Conservation (phyloP, 1,140 invertebrate genomes). For the Rhyzopertha dominica region DNA sequence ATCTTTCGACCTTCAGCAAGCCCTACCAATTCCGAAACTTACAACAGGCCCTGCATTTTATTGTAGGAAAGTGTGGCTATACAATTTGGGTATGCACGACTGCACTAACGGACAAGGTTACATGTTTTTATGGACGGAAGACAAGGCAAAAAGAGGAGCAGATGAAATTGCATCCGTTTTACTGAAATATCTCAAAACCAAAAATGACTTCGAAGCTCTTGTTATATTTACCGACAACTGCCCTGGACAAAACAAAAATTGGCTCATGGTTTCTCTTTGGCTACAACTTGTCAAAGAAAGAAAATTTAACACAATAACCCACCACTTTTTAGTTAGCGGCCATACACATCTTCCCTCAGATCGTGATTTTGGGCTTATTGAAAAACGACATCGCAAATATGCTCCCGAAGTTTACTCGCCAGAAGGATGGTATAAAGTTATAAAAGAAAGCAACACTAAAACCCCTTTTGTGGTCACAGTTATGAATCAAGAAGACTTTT, state of each 20-base stretch:
- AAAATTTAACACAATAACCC: too few relatives aligned
- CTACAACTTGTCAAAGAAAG: too few relatives aligned
- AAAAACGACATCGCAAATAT: too few relatives aligned
- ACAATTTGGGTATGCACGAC: constrained; percentile 17
- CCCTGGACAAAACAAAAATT: constrained; percentile 23
- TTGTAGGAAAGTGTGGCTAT: constrained; percentile 15
- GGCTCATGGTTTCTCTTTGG: constrained; percentile 13
- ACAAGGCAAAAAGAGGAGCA: constrained; percentile 11
- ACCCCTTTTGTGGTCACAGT: too few relatives aligned
- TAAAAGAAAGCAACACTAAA: too few relatives aligned
- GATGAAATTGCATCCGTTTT: constrained; percentile 13
- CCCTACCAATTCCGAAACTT: constrained; percentile 6
- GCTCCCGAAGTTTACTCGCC: too few relatives aligned
- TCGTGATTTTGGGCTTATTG: too few relatives aligned
- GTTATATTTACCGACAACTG: constrained; percentile 23
- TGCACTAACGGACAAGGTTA: constrained; percentile 10
- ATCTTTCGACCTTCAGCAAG: constrained; percentile 16
- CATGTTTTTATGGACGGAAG: constrained; percentile 19
- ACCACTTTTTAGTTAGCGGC: too few relatives aligned
- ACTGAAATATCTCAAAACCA: constrained; percentile 15
- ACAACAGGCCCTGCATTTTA: constrained; percentile 15
- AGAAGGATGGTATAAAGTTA: too few relatives aligned
- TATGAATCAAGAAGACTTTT: too few relatives aligned
- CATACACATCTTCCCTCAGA: too few relatives aligned
- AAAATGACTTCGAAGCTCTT: constrained; percentile 10